Base-by-base conservation (phyloP, 2,113 vertebrate genomes). In the Ctenomys sociabilis region DNA sequence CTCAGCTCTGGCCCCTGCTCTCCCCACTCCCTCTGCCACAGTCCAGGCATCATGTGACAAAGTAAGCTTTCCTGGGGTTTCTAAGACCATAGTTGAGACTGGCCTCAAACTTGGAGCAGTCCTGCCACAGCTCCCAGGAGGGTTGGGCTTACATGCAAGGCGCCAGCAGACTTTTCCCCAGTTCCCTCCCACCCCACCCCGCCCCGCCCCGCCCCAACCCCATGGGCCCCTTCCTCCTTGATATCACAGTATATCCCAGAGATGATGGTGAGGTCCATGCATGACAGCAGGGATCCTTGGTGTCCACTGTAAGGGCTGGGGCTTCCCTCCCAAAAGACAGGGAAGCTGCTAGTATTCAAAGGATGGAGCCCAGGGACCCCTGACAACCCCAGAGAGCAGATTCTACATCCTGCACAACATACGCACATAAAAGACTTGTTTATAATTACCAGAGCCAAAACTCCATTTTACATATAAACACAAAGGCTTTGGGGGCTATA, bases 401-500 rank as follows among this genome's bases (percentile, higher is more conserved):
- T 14, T 40, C 64, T 64, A 85, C 32, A 32, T 72, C 88, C 57
- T 68, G 70, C 28, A 78, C 3, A 24, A 86, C 14, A 7, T 4
- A 66, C n/a, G n/a, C n/a, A n/a, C 49, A 32, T 22, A 12, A 63
- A 82, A 83, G 86, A 49, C 24, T 28, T 95, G 81, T 87, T 92
- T 92, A 80, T 49, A 64, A 61, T 90, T 24, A 28, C 78, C 52
- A 72, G 40, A 95, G 57, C 89, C 64, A 84, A 88, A 43, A 86
- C 32, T 75, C 37, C 52, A 52, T 72, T 68, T 68, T n/a, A 84
- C 21, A 70, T 28, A 32, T 77, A 95, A 73, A 96, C 73, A 83
- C 32, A 77, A 49, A 85, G 32, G 68, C 63, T 26, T 54, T 37
- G 45, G 32, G 35, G 68, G 59, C 16, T 78, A 45, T 64, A 43